Evolutionary conservation across 2,113 vertebrate genomes (phyloP).

Genomic region (Pachycephala philippinensis): DNA sequence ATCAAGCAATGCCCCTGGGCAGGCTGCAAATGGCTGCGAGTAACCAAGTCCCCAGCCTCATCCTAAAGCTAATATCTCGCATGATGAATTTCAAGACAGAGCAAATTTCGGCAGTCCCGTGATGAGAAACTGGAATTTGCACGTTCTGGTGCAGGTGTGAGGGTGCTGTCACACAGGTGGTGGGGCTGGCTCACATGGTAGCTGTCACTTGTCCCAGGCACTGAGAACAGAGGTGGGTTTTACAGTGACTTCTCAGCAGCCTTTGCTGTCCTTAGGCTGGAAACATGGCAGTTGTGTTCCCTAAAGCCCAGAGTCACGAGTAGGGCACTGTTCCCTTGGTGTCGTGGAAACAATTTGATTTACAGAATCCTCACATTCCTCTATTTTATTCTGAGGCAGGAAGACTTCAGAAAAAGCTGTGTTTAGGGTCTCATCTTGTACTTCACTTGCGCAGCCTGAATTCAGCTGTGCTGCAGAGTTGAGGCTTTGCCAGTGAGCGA

Average conservation of each 20-base stretch:
- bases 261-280: not conserved
- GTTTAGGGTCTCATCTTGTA: not conserved
- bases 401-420: not conserved
- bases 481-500: not conserved
- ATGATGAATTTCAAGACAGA: not conserved
- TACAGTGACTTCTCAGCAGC: not conserved
- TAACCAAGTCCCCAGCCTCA: not conserved
- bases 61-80: not conserved
- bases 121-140: slow-evolving; percentile 6
- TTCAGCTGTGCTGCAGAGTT: not conserved
- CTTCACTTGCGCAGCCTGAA: not conserved
- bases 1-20: not conserved
- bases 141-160: not conserved
- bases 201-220: not conserved
- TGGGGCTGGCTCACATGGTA: not conserved
- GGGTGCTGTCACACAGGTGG: not conserved
- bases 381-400: not conserved
- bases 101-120: not conserved
- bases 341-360: not conserved
- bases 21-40: not conserved
- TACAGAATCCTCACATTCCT: not conserved
- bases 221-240: not conserved
- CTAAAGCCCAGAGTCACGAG: not conserved
- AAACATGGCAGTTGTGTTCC: not conserved
- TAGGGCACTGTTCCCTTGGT: accelerated